phyloP scores from a whole-genome alignment of 1,140 invertebrate species.

The Conus ventricosus region DNA sequence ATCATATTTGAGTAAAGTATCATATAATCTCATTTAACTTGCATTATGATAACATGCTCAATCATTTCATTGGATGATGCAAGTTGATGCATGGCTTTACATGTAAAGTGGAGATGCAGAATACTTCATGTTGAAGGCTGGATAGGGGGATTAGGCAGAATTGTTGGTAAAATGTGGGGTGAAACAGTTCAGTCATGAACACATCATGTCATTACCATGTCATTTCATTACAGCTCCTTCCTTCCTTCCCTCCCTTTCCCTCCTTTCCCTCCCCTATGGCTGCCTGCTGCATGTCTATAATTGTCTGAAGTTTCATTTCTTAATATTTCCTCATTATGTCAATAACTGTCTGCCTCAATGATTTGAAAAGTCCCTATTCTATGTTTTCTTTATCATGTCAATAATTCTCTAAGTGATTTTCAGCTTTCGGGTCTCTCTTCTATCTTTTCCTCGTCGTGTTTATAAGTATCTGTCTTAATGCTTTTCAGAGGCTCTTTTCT shows the following conservation, averaged over 20 bases:
- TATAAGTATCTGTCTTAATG: too few species aligned
- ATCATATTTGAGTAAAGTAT: not conserved
- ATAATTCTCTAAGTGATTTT: too few species aligned
- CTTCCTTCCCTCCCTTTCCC: not conserved
- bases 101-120: not conserved
- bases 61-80: not conserved
- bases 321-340: too few species aligned
- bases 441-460: too few species aligned
- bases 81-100: not conserved
- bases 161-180: not conserved
- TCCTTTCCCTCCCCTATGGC: not conserved
- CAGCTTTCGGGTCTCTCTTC: too few species aligned
- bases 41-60: not conserved
- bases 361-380: too few species aligned
- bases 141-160: not conserved
- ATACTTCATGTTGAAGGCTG: not conserved
- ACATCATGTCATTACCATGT: not conserved
- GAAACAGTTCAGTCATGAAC: not conserved
- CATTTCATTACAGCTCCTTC: not conserved
- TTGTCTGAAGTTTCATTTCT: not conserved
- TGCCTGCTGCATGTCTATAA: constrained; percentile 1
- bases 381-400: too few species aligned
- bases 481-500: too few species aligned
- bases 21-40: not conserved
- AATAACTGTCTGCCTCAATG: too few species aligned